Percentiles rank a stretch among this genome's conserved stretches.
Conservation (phyloP, 2,797 vertebrate genomes). For the Urophycis tenuis region DNA sequence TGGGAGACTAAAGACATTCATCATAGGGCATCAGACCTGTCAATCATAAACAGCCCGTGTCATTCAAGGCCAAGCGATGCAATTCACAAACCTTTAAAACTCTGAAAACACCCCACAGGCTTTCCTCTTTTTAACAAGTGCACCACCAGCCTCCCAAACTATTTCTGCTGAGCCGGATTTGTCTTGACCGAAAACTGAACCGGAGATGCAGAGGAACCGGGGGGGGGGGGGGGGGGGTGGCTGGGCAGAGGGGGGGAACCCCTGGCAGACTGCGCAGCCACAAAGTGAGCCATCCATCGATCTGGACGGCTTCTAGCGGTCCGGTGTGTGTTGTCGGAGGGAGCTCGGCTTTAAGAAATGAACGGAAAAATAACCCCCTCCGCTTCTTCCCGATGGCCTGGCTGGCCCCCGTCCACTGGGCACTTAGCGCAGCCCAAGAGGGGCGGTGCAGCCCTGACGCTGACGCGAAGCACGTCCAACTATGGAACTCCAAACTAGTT, state of each 20-base stretch:
- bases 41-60: neutral
- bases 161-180: slow-evolving; percentile 31
- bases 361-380: neutral
- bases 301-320: slow-evolving; percentile 53
- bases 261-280: slow-evolving; percentile 49
- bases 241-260: slow-evolving; percentile 31
- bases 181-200: neutral
- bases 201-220: slow-evolving; percentile 12
- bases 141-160: neutral
- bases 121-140: slow-evolving; percentile 19
- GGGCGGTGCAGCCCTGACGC: slow-evolving; percentile 26
- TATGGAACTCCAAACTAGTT: slow-evolving; percentile 20
- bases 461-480: slow-evolving; percentile 25
- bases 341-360: slow-evolving; percentile 40
- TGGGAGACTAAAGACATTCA: neutral
- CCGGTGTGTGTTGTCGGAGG: slow-evolving; percentile 48
- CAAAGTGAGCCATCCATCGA: slow-evolving; percentile 43
- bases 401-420: slow-evolving; percentile 53
- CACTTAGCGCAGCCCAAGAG: slow-evolving; percentile 55
- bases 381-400: slow-evolving; percentile 44
- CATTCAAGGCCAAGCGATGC: slow-evolving; percentile 2
- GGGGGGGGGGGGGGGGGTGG: neutral
- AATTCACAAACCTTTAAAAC: neutral
- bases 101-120: neutral
- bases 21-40: neutral